Evolutionary conservation across 2,113 vertebrate genomes (phyloP).

Genomic region (Shinisaurus crocodilurus): DNA sequence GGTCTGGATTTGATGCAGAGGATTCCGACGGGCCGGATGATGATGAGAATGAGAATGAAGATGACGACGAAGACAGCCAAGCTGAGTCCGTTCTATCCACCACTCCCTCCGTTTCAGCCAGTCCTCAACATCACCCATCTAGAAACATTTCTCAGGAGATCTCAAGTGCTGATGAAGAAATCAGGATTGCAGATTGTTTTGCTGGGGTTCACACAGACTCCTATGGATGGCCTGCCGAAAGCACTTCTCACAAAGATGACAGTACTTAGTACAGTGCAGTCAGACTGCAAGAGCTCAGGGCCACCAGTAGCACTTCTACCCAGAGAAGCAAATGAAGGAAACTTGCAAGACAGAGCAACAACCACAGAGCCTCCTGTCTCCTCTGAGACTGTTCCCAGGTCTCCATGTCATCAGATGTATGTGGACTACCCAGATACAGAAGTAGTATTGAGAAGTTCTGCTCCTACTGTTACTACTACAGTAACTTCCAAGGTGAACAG

Average conservation of each 20-base stretch:
- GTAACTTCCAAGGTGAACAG: slow-evolving; percentile 80
- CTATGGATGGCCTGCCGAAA: slow-evolving; percentile 85
- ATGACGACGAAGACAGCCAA: slow-evolving; percentile 98
- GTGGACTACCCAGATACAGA: slow-evolving; percentile 87
- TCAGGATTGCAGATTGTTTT: slow-evolving; percentile 65
- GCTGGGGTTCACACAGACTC: slow-evolving; percentile 72
- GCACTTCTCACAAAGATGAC: slow-evolving; percentile 94
- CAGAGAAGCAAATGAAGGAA: slow-evolving; percentile 47
- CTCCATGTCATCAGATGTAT: slow-evolving; percentile 90
- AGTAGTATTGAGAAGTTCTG: slow-evolving; percentile 72
- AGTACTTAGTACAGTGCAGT: slow-evolving; percentile 75
- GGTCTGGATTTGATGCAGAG: slow-evolving; percentile 89
- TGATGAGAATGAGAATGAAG: slow-evolving; percentile 93
- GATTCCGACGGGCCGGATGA: slow-evolving; percentile 93
- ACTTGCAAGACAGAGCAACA: slow-evolving; percentile 56
- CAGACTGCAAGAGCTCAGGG: slow-evolving; percentile 49
- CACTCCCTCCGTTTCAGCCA: slow-evolving; percentile 91
- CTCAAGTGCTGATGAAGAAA: slow-evolving; percentile 69
- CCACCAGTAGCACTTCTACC: slow-evolving; percentile 58
- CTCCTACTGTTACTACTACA: slow-evolving; percentile 58
- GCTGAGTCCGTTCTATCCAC: slow-evolving; percentile 93
- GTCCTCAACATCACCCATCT: slow-evolving; percentile 89
- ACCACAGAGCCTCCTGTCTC: slow-evolving; percentile 52
- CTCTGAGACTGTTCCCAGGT: slow-evolving; percentile 77
- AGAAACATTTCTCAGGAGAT: slow-evolving; percentile 73